Evolutionary conservation across 2,113 vertebrate species (phyloP).

Genomic region (Numenius arquata): DNA sequence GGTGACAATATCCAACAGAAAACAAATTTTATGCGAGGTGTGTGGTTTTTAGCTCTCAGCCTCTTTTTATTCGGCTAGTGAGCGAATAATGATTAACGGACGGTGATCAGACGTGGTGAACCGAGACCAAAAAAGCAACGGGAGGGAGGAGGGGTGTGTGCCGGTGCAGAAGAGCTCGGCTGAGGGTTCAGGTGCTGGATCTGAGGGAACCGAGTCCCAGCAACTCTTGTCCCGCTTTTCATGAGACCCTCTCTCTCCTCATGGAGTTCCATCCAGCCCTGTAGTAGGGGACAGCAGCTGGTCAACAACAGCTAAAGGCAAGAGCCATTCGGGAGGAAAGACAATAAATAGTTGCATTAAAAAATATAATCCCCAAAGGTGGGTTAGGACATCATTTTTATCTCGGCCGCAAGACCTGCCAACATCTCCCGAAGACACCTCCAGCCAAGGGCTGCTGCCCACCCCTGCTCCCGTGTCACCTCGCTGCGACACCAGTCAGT

Average conservation of each 20-base stretch:
- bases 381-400: not conserved
- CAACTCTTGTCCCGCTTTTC: not conserved
- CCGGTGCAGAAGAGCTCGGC: not conserved
- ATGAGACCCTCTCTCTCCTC: not conserved
- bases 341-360: not conserved
- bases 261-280: not conserved
- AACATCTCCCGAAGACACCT: fast-evolving
- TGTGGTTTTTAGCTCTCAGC: not conserved
- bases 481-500: fast-evolving
- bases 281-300: not conserved
- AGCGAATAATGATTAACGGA: not conserved
- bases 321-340: not conserved
- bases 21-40: fast-evolving
- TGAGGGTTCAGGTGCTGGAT: not conserved
- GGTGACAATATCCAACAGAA: not conserved
- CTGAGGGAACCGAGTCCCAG: not conserved
- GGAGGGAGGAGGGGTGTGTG: not conserved
- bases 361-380: not conserved
- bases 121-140: fast-evolving
- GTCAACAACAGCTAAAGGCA: not conserved
- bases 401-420: not conserved
- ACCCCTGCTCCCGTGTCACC: not conserved
- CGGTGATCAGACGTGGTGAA: not conserved
- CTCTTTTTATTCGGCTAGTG: not conserved
- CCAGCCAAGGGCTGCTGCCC: not conserved